Evolutionary conservation across 2,888 invertebrate genomes (phyloP), one percentile per base, ranked within the genome.

Genomic region (Zele albiditarsus): DNA sequence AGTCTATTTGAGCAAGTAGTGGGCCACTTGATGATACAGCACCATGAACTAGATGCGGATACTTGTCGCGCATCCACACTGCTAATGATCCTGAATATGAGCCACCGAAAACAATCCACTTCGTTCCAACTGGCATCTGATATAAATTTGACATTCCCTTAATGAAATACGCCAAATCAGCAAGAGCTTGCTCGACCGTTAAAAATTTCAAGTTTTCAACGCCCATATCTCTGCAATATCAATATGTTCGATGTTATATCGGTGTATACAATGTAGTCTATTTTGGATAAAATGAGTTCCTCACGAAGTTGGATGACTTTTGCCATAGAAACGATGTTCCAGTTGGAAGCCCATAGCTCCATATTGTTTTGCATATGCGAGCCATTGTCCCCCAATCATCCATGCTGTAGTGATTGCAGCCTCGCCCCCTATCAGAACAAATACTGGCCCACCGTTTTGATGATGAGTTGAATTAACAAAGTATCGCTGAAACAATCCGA

Each of bases 361-460:
- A 86, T 94, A 95, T 81, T 93, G 90, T 83, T 94, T 91, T 0
- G 96, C 97, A 90, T 95, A 96, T 74, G 94, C 93, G 67, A 96
- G 93, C 96, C 97, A 98, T 69, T 95, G 92, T 1, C 97, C 98
- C 85, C 94, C 92, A 0, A 93, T 92, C 95, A 98, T 95, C 98
- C 98, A 98, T 80, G 93, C 92, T 0, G 94, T 91, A 79, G 93
- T 92, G 0, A 96, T 96, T 67, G 94, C 93, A 0, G 95, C 97
- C 90, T 98, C 98, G 3, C 98, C 98, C 0, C 98, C 98, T 82
- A 98, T 96, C 96, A 97, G 95, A 14, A 98, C 89, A 88, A 98
- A 98, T n/a, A 97, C 92, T 0, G 97, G 97, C 0, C 96, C 96
- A 65, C 92, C 93, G 53, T 89, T 85, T 25, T 90, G 89, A 88